Base-by-base conservation (phyloP, 2,888 invertebrate genomes). In the Rhagophthalmus giganteus region DNA sequence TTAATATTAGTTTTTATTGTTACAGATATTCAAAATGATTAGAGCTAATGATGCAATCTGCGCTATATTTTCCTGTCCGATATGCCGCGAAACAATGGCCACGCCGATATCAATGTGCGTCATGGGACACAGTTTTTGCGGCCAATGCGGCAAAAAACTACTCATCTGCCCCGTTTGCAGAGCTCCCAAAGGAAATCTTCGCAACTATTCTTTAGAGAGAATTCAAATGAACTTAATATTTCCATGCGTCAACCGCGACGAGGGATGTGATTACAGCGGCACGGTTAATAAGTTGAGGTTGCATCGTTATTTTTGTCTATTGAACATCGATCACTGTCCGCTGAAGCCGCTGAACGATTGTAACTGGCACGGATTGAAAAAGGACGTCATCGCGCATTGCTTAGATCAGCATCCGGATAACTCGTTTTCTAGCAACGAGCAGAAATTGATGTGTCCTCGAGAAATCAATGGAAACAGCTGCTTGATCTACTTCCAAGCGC, bases 61-160 rank as follows among this genome's bases (percentile, higher is more conserved):
- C 8, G 34, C 20, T 2, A 34, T 34, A 7, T 34, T 16, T 9
- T 24, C 34, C 2, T 34, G 34, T 9, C 34, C 34, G 3, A n/a
- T 16, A 10, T 34, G 34, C 11, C 34, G 34, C 4, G 10, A 34
- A 4, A 9, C 11, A 5, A 34, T 34, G 34, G 7, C 20, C 10
- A 5, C 34, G 1, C 34, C 34, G 2, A 34, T 34, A 10, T 16
- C 9, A 11, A 34, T 34, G 34, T 34, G 34, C 9, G 34, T 10
- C 6, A 20, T 34, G 20, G 34, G 34, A 3, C 34, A 34, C 20
- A 34, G 34, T 24, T 34, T 34, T 5, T 34, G 34, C 9, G 20
- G 12, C 5, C 9, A n/a, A 9, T 34, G 34, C 20, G 20, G 24
- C 34, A 11, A 16, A 2, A n/a, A 34, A 14, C 2, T 34, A 16